These are phyloP conservation scores for Siderastrea radians DNA, from an alignment of 92 coral and sea anemone species.

Conservation along the genomic window DNA sequence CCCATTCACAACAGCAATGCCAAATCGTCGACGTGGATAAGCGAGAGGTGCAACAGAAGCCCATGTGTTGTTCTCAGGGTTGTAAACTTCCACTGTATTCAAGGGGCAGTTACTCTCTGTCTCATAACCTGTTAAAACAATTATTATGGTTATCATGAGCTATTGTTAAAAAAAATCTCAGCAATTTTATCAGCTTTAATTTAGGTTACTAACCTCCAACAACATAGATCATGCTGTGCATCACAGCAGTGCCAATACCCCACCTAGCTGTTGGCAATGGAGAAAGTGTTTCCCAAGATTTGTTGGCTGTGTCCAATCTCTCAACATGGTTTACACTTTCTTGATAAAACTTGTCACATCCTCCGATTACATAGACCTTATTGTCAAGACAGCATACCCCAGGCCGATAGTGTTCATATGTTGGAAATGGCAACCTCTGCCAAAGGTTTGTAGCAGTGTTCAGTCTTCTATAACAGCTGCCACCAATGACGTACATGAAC, in stretches of 20 bases:
- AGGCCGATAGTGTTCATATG: slow-evolving; percentile 59
- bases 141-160: neutral
- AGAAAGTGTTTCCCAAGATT: slow-evolving; percentile 44
- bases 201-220: slow-evolving; percentile 59
- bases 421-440: slow-evolving; percentile 38
- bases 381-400: slow-evolving; percentile 58
- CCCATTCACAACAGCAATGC: slow-evolving; percentile 80
- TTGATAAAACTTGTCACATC: slow-evolving; percentile 63
- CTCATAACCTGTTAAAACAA: slow-evolving; percentile 55
- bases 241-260: slow-evolving; percentile 62
- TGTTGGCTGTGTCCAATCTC: slow-evolving; percentile 19
- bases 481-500: slow-evolving; percentile 65
- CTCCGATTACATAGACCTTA: slow-evolving; percentile 66
- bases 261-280: slow-evolving; percentile 61
- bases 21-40: slow-evolving; percentile 80
- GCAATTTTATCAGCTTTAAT: too few relatives aligned
- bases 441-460: slow-evolving; percentile 26
- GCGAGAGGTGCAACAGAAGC: slow-evolving; percentile 49
- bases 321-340: slow-evolving; percentile 53
- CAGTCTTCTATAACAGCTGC: slow-evolving; percentile 29
- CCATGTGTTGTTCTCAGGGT: slow-evolving; percentile 66
- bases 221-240: slow-evolving; percentile 58
- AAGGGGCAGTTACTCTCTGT: slow-evolving; percentile 61
- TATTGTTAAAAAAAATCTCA: too few relatives aligned
- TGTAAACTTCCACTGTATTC: slow-evolving; percentile 74